These are phyloP conservation scores for Cactoblastis cactorum DNA, from an alignment of 2,888 invertebrate species.

Conservation along the genomic window DNA sequence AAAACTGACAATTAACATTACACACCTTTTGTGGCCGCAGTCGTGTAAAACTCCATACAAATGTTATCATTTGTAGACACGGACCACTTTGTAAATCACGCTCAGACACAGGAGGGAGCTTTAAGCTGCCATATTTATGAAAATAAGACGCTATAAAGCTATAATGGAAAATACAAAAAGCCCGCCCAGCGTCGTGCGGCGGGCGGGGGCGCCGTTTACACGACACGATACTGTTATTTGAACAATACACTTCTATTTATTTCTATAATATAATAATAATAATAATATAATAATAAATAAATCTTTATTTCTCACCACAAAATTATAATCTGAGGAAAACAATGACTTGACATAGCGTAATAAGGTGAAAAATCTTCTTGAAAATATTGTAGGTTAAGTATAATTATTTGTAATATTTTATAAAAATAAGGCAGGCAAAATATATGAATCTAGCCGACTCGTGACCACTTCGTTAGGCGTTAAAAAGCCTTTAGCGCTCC, in stretches of 20 bases:
- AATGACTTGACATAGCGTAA: no score
- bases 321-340: no score
- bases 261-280: no score
- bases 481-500: no score
- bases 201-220: constrained; percentile 29
- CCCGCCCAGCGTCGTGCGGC: constrained; percentile 46
- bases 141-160: constrained; percentile 71
- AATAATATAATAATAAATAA: no score
- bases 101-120: constrained; percentile 63
- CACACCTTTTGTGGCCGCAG: neutral
- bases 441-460: no score
- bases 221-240: constrained; percentile 27
- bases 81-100: constrained; percentile 67
- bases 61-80: constrained; percentile 21
- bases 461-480: no score
- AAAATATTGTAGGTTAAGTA: no score
- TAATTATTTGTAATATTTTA: no score
- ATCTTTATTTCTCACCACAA: no score
- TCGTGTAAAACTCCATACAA: constrained; percentile 6
- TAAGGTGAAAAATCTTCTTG: no score
- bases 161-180: constrained; percentile 77
- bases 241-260: neutral
- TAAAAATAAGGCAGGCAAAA: no score
- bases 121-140: constrained; percentile 76
- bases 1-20: neutral